phyloP scores from a whole-genome alignment of 2,888 invertebrate genomes.

The Chamaedrilus cognettii region DNA sequence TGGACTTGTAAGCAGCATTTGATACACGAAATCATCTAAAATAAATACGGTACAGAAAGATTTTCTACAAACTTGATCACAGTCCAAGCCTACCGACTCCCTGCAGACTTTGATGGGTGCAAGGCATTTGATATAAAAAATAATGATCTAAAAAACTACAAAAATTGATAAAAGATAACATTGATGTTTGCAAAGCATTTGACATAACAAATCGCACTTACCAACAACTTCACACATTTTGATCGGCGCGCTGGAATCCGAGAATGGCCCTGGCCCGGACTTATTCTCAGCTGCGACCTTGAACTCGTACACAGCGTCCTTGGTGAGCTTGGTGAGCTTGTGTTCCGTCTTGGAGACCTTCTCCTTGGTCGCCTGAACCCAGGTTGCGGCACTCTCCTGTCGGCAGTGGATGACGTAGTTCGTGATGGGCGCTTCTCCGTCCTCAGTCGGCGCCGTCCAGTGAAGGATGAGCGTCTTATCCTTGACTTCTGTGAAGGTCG shows the following conservation, averaged over 20 bases:
- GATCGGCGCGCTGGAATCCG: conserved; percentile 39
- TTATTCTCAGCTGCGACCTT: conserved; percentile 83
- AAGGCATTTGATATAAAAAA: too few species aligned
- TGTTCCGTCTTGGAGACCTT: conserved; percentile 32
- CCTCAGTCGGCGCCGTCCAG: conserved; percentile 53
- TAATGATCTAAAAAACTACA: too few species aligned
- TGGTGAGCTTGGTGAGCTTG: conserved; percentile 31
- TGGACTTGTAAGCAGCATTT: too few species aligned
- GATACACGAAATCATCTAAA: too few species aligned
- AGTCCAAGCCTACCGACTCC: too few species aligned
- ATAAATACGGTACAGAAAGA: too few species aligned
- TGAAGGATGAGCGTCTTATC: conserved; percentile 82
- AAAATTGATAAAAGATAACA: too few species aligned
- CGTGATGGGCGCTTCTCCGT: conserved; percentile 56
- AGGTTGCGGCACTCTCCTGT: conserved; percentile 34
- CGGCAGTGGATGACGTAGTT: conserved; percentile 54
- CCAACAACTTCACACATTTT: conserved; percentile 41
- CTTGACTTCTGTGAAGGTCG: conserved; percentile 32
- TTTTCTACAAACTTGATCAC: too few species aligned
- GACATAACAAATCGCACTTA: conserved; percentile 24
- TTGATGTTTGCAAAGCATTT: too few species aligned
- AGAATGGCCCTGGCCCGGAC: conserved; percentile 81
- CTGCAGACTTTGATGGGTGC: too few species aligned
- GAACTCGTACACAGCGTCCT: conserved; percentile 70
- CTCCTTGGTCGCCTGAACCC: conserved; percentile 23